Conservation (phyloP, 2,888 invertebrate genomes). For the Congeria kusceri region DNA sequence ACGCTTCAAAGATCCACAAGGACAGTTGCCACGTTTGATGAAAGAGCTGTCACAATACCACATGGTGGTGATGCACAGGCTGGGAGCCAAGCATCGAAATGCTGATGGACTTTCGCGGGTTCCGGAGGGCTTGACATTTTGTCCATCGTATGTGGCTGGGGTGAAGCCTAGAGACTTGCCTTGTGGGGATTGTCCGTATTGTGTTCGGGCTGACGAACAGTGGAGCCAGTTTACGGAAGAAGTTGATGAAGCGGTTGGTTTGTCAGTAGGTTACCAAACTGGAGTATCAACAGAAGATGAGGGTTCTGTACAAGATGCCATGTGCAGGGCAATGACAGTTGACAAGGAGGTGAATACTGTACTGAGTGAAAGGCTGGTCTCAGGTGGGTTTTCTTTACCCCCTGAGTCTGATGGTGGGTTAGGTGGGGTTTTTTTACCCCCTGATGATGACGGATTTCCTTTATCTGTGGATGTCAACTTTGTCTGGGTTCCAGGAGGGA, state of each 20-base stretch:
- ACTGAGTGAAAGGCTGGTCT: too few relatives aligned
- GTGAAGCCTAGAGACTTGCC: constrained; percentile 6
- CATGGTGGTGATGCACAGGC: constrained; percentile 15
- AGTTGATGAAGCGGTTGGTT: constrained; percentile 27
- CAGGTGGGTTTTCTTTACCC: too few relatives aligned
- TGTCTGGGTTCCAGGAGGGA: too few relatives aligned
- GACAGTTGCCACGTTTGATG: too few relatives aligned
- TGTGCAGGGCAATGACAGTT: too few relatives aligned
- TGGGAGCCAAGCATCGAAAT: constrained; percentile 15
- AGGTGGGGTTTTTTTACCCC: too few relatives aligned
- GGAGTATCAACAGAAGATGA: too few relatives aligned
- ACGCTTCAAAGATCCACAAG: constrained; percentile 14
- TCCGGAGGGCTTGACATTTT: not conserved
- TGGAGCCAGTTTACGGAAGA: constrained; percentile 13
- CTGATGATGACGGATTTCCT: too few relatives aligned
- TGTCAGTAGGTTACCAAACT: not conserved
- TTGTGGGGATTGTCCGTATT: constrained; percentile 21
- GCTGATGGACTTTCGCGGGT: constrained; percentile 30
- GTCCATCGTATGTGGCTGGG: not conserved
- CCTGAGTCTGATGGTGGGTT: too few relatives aligned
- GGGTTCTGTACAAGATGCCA: too few relatives aligned
- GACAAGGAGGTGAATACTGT: too few relatives aligned
- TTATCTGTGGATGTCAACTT: too few relatives aligned
- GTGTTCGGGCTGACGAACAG: constrained; percentile 6
- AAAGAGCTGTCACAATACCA: constrained; percentile 26